phyloP scores from a whole-genome alignment of 2,888 invertebrate species.

The Xylota segnis region DNA sequence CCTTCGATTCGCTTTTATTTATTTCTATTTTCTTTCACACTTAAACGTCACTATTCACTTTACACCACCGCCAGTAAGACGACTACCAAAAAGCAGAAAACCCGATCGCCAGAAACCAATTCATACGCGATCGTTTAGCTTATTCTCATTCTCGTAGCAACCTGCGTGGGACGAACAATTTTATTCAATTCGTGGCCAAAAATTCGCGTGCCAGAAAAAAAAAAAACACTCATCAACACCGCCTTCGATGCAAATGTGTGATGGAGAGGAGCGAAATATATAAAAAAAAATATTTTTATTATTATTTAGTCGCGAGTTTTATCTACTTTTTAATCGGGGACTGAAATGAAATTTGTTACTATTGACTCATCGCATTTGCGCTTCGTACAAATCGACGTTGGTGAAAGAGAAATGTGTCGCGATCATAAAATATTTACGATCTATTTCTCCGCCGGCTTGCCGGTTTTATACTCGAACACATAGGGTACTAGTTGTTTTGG shows the following conservation, averaged over 20 bases:
- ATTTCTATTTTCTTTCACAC: constrained; percentile 19
- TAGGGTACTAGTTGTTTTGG: too few species aligned
- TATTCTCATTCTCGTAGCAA: constrained; percentile 7
- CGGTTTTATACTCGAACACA: neutral
- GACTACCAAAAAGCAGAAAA: neutral
- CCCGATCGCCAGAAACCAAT: neutral
- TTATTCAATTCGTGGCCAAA: constrained; percentile 52
- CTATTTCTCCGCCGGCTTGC: neutral
- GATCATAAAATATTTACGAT: constrained; percentile 49
- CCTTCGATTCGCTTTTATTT: constrained; percentile 20
- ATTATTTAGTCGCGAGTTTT: constrained; percentile 16
- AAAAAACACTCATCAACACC: constrained; percentile 19
- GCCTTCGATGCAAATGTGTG: neutral
- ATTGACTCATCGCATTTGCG: constrained; percentile 24
- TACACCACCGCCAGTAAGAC: constrained; percentile 16
- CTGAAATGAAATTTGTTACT: constrained; percentile 28
- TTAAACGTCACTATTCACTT: constrained; percentile 23
- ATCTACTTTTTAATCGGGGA: constrained; percentile 1
- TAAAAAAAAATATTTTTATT: neutral
- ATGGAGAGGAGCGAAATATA: neutral
- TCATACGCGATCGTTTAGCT: neutral
- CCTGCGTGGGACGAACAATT: constrained; percentile 48
- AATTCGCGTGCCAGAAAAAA: constrained; percentile 55
- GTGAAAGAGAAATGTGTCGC: constrained; percentile 32
- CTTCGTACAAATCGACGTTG: neutral